A percentile compares a stretch with the other conserved stretches of the same genome.
These are phyloP conservation scores for Pachyramphus minor DNA, from an alignment of 2,113 vertebrate genomes.

Conservation along the genomic window DNA sequence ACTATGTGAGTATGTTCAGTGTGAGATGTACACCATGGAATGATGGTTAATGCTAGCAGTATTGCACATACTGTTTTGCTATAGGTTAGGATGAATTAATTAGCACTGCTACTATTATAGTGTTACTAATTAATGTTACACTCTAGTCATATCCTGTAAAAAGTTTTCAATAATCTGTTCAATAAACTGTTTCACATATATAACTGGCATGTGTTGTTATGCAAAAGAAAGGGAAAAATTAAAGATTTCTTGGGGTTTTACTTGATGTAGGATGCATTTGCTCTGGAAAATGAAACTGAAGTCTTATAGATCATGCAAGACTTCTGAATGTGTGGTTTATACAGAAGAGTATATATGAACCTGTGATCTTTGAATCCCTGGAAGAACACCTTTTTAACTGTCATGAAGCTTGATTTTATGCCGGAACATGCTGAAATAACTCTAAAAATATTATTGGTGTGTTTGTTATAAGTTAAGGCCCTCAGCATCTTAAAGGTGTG, in stretches of 20 bases:
- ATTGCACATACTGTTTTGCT: not conserved
- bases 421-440: not conserved
- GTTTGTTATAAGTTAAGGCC: not conserved
- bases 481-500: not conserved
- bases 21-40: not conserved
- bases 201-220: not conserved
- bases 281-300: not conserved
- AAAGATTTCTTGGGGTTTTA: not conserved
- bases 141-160: not conserved
- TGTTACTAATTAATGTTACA: constrained; percentile 30
- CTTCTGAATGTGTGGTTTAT: accelerated
- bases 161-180: not conserved
- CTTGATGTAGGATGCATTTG: not conserved
- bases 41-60: not conserved
- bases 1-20: not conserved
- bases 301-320: not conserved
- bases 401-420: not conserved
- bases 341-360: not conserved
- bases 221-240: not conserved
- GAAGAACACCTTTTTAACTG: not conserved
- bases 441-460: not conserved
- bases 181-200: not conserved
- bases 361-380: not conserved
- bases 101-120: not conserved
- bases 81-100: constrained; percentile 36